Percentiles rank a stretch among this genome's conserved stretches.
Evolutionary conservation across 2,797 vertebrate genomes (phyloP).

Genomic region (Xyrichtys novacula): DNA sequence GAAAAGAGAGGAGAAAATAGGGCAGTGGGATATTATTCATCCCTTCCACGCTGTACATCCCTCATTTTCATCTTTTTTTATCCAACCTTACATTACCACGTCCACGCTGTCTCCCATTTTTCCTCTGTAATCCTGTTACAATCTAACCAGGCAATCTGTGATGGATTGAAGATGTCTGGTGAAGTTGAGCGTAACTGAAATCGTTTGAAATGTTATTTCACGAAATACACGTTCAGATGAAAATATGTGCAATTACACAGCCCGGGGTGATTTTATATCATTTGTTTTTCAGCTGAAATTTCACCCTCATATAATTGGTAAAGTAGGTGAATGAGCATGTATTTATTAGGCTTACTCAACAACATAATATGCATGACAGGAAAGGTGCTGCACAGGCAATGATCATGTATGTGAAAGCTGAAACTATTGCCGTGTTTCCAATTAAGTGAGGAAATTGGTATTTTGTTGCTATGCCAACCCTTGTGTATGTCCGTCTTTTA

Average conservation of each 20-base stretch:
- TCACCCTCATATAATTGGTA: neutral
- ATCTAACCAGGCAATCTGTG: neutral
- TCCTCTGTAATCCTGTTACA: neutral
- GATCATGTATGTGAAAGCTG: neutral
- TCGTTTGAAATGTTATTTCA: neutral
- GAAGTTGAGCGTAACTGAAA: neutral
- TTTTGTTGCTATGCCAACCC: constrained; percentile 12
- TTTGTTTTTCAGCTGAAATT: neutral
- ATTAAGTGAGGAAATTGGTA: constrained; percentile 1
- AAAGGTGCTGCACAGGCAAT: neutral
- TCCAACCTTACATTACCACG: neutral
- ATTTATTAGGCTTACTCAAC: constrained; percentile 6
- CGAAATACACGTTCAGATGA: neutral
- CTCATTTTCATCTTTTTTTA: neutral
- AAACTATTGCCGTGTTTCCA: constrained; percentile 1
- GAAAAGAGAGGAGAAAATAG: constrained; percentile 30
- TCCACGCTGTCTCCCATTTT: neutral
- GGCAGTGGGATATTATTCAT: constrained; percentile 25
- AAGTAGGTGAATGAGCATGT: neutral
- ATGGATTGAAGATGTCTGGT: neutral
- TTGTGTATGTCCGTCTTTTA: neutral
- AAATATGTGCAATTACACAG: neutral
- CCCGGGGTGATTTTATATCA: neutral
- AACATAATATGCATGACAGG: neutral
- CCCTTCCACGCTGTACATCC: neutral